phyloP scores from a whole-genome alignment of 2,797 vertebrate genomes.

The Eulemur coronatus region DNA sequence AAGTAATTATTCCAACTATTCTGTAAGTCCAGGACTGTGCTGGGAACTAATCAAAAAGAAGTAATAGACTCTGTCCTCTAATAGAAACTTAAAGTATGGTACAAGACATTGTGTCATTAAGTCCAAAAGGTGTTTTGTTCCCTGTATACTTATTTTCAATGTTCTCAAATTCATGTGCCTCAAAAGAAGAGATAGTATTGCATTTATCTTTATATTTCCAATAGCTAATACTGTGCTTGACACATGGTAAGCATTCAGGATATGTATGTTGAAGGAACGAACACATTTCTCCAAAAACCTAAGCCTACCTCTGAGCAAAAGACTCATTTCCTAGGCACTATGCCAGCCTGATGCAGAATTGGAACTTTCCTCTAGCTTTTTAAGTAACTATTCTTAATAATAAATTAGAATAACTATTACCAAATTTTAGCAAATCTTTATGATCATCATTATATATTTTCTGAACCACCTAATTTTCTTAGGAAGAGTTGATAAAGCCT shows the following conservation, averaged over 20 bases:
- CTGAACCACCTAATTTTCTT: background rate
- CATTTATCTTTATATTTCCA: background rate
- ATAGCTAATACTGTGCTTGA: background rate
- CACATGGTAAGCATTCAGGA: background rate
- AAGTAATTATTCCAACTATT: background rate
- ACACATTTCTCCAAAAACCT: background rate
- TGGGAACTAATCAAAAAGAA: background rate
- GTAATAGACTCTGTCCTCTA: background rate
- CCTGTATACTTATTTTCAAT: background rate
- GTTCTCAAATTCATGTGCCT: background rate
- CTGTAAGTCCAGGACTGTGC: background rate
- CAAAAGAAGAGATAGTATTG: background rate
- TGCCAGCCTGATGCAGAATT: rapidly evolving
- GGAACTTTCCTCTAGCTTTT: background rate
- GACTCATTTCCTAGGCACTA: background rate
- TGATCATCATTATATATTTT: background rate
- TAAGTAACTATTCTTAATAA: background rate
- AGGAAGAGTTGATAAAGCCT: background rate
- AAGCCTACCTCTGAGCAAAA: background rate
- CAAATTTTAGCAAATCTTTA: background rate
- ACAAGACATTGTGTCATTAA: background rate
- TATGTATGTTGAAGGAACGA: background rate
- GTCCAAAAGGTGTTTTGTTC: background rate
- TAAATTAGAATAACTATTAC: background rate
- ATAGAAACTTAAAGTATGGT: background rate